A percentile compares a stretch with the other conserved stretches of the same genome.
phyloP scores from a whole-genome alignment of 2,888 invertebrate species.

The Nomada hirtipes region DNA sequence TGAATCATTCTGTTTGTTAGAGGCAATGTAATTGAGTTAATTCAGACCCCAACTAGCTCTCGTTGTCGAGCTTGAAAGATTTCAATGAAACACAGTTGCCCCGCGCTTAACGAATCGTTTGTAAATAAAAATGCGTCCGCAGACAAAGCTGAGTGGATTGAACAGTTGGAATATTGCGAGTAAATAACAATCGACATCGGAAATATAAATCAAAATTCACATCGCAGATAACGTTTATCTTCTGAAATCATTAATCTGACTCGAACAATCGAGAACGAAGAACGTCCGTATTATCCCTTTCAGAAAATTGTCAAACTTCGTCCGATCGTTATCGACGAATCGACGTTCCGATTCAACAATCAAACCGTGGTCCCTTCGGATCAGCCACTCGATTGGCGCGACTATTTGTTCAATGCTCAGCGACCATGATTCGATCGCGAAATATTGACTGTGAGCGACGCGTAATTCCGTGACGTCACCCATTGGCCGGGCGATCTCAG shows the following conservation, averaged over 20 bases:
- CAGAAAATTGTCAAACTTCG: background rate
- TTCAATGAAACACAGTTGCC: background rate
- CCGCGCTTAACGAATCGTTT: background rate
- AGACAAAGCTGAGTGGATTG: too few relatives aligned
- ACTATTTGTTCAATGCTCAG: constrained; percentile 55
- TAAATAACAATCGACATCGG: too few relatives aligned
- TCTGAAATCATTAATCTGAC: background rate
- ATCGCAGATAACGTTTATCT: too few relatives aligned
- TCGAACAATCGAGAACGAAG: background rate
- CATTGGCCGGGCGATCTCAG: constrained; percentile 3
- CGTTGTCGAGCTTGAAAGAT: background rate
- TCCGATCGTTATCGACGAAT: constrained; percentile 1
- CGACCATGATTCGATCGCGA: constrained; percentile 58
- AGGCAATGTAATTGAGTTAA: background rate
- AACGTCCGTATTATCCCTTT: too few relatives aligned
- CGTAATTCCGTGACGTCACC: constrained; percentile 46
- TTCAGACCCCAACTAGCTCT: background rate
- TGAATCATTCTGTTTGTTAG: background rate
- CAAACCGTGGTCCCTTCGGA: constrained; percentile 11
- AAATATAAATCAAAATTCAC: too few relatives aligned
- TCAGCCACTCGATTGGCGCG: constrained; percentile 35
- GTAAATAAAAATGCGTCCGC: background rate
- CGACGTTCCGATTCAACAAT: constrained; percentile 1
- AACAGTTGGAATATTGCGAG: too few relatives aligned
- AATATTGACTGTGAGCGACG: constrained; percentile 48